phyloP scores from a whole-genome alignment of 2,888 invertebrate species.

The Drosophila mimica region DNA sequence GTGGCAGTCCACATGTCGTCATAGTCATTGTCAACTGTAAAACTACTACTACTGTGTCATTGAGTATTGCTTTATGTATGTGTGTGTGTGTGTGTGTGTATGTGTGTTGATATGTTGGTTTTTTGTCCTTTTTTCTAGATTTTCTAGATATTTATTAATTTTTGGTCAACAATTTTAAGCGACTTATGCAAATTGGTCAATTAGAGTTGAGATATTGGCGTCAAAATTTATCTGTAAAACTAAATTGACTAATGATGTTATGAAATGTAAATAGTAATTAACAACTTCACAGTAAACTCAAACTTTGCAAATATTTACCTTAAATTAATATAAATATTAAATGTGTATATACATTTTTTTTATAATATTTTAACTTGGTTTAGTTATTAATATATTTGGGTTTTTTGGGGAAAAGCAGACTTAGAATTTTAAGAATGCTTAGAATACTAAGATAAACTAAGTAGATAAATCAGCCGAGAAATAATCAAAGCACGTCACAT shows the following conservation, averaged over 20 bases:
- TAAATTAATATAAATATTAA: too few relatives aligned
- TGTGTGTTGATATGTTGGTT: background rate
- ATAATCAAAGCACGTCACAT: background rate
- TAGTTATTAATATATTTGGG: background rate
- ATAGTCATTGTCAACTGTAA: slow-evolving; percentile 11
- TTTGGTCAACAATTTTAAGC: background rate
- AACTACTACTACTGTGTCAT: background rate
- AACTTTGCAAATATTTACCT: background rate
- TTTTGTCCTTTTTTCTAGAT: background rate
- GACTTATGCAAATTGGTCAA: background rate
- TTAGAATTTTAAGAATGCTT: background rate
- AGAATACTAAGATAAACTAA: background rate
- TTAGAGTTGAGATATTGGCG: background rate
- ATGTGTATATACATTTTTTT: background rate
- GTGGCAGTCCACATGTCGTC: slow-evolving; percentile 32
- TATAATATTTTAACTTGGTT: background rate
- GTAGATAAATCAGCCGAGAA: background rate
- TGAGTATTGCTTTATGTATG: background rate
- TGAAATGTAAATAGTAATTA: background rate
- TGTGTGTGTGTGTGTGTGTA: background rate
- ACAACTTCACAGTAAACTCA: background rate
- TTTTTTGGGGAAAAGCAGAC: background rate
- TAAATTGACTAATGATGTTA: background rate
- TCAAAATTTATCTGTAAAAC: background rate
- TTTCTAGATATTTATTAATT: background rate